Evolutionary conservation across 2,113 vertebrate species (phyloP), one percentile per base, ranked within the genome.

Genomic region (Pterocles orientalis): DNA sequence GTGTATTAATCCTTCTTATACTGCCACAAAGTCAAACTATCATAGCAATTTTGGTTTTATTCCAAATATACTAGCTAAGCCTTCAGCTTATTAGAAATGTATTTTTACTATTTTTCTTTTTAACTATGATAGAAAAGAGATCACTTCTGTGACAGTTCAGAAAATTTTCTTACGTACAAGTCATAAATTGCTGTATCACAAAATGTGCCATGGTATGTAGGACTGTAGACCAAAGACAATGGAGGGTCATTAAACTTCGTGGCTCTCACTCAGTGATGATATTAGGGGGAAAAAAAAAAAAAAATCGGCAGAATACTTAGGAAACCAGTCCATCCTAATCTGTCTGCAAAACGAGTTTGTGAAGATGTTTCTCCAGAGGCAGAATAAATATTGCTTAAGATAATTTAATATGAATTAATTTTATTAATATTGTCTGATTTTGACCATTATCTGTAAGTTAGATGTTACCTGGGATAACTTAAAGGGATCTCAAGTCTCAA

Each of bases 1-100:
- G 56, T 62, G 82, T 93, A 96, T 90, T 98, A 98, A 98, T 98
- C 96, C 96, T 96, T 81, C 95, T 96, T 97, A 96, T 43, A 91
- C 95, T 97, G 91, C 85, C 80, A 97, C 89, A 90, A 97, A 98
- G 92, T 96, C 92, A 97, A 95, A 95, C 84, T 96, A 97, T 95
- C 91, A 93, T 60, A 94, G 90, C 73, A 86, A 94, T 96, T 97
- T 95, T 93, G 68, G 48, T 64, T 97, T 97, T 97, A 95, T 93
- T 97, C 90, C 91, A 97, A 96, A 94, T 94, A 93, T 26, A 51
- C 53, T 53, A 70, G 92, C 89, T 96, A 95, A 97, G 76, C 69
- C 33, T 50, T 92, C 75, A 77, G 89, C 83, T 97, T 96, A 98
- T 92, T 65, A 90, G 28, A 60, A 82, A 86, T 82, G 65, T 25